A percentile compares a stretch with the other conserved stretches of the same genome.
Conservation (phyloP, 2,797 vertebrate species). For the Podargus strigoides region DNA sequence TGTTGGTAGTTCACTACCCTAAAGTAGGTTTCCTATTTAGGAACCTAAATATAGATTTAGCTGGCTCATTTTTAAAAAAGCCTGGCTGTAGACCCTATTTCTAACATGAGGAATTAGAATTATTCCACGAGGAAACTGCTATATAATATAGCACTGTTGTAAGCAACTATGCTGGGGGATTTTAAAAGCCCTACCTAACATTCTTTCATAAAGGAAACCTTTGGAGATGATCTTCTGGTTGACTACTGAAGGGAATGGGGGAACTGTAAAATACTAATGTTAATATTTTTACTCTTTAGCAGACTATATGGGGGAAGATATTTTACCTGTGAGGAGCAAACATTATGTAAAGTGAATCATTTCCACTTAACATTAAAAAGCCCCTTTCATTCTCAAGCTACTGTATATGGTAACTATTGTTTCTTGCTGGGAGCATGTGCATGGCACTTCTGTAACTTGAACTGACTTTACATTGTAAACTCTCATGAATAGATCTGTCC, state of each 20-base stretch:
- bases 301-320: constrained; percentile 26
- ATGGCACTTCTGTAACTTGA: constrained; percentile 11
- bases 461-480: constrained; percentile 38
- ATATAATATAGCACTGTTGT: background rate
- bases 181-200: background rate
- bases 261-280: constrained; percentile 13
- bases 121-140: background rate
- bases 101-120: background rate
- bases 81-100: background rate
- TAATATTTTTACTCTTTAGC: constrained; percentile 43
- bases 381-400: background rate
- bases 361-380: constrained; percentile 15
- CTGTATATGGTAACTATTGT: background rate
- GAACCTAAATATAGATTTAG: background rate
- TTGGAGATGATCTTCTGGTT: constrained; percentile 21
- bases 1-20: background rate
- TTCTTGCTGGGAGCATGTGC: constrained; percentile 26
- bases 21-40: background rate
- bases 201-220: constrained; percentile 2
- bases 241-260: background rate
- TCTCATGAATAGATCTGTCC: constrained; percentile 29
- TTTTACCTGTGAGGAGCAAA: constrained; percentile 42
- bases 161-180: background rate
- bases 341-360: constrained; percentile 41
- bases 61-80: background rate